phyloP scores from a whole-genome alignment of 2,113 vertebrate genomes.

The Archilochus colubris region DNA sequence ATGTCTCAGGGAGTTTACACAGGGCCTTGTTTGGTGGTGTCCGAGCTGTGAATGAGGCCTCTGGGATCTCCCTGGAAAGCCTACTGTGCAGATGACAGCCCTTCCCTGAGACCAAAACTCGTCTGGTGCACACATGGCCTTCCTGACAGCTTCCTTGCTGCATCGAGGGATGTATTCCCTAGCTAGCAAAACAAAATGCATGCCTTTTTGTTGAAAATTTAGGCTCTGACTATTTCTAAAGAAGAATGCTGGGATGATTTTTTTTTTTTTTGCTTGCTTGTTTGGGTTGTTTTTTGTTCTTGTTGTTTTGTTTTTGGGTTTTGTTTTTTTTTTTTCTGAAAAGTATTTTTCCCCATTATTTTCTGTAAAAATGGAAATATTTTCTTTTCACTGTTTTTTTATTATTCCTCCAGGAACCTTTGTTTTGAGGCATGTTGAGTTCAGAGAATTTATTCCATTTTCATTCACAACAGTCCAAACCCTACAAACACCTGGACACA shows the following conservation, averaged over 20 bases:
- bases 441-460: neutral
- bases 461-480: neutral
- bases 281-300: too few species aligned
- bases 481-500: neutral
- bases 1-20: neutral
- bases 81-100: neutral
- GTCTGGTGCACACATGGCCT: neutral
- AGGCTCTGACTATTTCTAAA: neutral
- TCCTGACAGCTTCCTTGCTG: neutral
- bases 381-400: neutral
- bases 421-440: neutral
- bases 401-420: neutral
- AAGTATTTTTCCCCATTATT: neutral
- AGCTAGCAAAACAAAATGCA: neutral
- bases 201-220: neutral
- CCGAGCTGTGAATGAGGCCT: neutral
- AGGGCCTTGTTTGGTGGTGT: neutral
- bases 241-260: neutral
- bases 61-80: neutral
- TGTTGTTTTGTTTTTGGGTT: too few species aligned
- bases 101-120: fast-evolving
- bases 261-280: too few species aligned
- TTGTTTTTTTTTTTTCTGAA: neutral
- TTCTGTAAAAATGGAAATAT: neutral
- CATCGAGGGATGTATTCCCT: neutral